phyloP scores from a whole-genome alignment of 2,888 invertebrate genomes.

The Apantesis nais region DNA sequence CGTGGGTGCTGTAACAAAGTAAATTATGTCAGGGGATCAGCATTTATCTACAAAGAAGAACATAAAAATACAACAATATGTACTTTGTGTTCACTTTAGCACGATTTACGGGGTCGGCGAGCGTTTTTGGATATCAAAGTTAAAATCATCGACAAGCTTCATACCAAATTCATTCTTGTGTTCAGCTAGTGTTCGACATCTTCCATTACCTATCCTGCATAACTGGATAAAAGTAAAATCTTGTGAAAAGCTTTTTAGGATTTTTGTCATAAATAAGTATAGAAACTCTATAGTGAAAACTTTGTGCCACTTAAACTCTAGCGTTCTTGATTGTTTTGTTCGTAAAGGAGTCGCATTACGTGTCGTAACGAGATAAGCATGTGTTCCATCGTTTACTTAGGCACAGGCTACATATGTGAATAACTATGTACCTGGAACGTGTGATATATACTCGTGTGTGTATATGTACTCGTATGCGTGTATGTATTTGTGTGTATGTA shows the following conservation, averaged over 20 bases:
- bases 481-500: not conserved
- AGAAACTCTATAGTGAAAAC: not conserved
- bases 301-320: constrained; percentile 19
- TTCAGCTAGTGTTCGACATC: no score
- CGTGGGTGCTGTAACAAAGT: constrained; percentile 4
- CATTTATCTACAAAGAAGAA: constrained; percentile 9
- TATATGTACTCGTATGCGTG: not conserved
- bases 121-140: not conserved
- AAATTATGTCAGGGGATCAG: constrained; percentile 10
- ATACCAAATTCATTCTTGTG: no score
- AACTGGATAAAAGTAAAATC: not conserved
- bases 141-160: not conserved
- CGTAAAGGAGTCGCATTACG: constrained; percentile 19
- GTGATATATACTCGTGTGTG: not conserved
- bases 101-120: not conserved
- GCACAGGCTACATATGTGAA: constrained; percentile 19
- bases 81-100: not conserved
- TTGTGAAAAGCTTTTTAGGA: not conserved
- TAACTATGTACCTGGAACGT: not conserved
- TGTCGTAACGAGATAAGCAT: constrained; percentile 37
- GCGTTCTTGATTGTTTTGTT: constrained; percentile 26
- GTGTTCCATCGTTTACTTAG: constrained; percentile 35
- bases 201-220: no score
- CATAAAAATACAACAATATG: constrained; percentile 4
- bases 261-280: not conserved